Conservation (phyloP, 2,797 vertebrate species). For the Eremophila alpestris region DNA sequence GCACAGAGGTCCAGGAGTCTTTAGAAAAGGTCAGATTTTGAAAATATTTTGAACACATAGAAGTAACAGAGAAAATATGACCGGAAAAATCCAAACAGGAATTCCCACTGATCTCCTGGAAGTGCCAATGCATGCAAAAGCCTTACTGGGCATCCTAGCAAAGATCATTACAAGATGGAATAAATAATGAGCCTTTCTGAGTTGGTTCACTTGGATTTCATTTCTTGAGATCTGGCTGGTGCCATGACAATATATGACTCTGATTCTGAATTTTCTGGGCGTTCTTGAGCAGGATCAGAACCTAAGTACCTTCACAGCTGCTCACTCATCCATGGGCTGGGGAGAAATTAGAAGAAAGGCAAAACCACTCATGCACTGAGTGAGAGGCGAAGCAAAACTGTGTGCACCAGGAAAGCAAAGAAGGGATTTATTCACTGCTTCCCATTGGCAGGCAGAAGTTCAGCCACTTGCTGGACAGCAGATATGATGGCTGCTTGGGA, state of each 20-base stretch:
- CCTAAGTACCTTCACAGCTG: neutral
- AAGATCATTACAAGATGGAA: neutral
- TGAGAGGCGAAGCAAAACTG: neutral
- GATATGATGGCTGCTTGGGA: neutral
- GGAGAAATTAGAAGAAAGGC: neutral
- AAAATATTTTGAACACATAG: neutral
- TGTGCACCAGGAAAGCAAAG: neutral
- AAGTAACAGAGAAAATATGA: neutral
- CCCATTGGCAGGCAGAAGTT: neutral
- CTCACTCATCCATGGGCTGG: fast-evolving
- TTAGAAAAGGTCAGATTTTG: neutral
- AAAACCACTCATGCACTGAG: neutral
- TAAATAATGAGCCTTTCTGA: neutral
- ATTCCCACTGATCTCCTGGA: neutral
- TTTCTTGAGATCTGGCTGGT: neutral
- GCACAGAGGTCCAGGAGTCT: neutral
- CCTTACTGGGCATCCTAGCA: neutral
- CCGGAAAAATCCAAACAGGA: neutral
- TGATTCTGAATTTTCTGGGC: neutral
- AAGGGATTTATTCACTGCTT: neutral
- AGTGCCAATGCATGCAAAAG: neutral
- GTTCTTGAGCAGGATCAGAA: neutral
- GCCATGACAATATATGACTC: neutral
- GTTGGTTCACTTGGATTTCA: neutral
- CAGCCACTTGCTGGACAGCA: neutral